A percentile compares a stretch with the other conserved stretches of the same genome.
Evolutionary conservation across 1,140 invertebrate species (phyloP).

Genomic region (Pectinophora gossypiella): DNA sequence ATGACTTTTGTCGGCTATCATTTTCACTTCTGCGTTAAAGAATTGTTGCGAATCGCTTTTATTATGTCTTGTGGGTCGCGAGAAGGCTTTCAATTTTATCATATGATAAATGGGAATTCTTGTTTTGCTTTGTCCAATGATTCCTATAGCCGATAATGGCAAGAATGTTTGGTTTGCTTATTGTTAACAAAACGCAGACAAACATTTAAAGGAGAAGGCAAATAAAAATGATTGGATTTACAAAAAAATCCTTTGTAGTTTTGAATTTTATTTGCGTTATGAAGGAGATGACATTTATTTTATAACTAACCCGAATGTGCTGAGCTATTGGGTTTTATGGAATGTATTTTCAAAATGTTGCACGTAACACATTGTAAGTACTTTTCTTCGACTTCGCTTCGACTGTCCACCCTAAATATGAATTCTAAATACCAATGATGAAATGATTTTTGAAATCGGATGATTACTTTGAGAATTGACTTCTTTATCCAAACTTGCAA

Average conservation of each 20-base stretch:
- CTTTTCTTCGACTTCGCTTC: too few relatives aligned
- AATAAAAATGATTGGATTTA: constrained; percentile 24
- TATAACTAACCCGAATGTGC: background rate
- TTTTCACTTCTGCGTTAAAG: constrained; percentile 51
- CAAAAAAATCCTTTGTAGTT: background rate
- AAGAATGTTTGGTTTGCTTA: constrained; percentile 38
- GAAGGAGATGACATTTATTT: background rate
- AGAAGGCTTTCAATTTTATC: constrained; percentile 33
- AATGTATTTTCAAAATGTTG: too few relatives aligned
- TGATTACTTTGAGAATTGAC: too few relatives aligned
- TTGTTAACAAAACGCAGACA: constrained; percentile 15
- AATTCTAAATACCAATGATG: too few relatives aligned
- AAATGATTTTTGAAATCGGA: too few relatives aligned
- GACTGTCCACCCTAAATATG: too few relatives aligned
- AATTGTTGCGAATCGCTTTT: constrained; percentile 21
- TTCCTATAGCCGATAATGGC: constrained; percentile 28
- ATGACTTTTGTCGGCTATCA: constrained; percentile 61
- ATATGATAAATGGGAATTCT: constrained; percentile 54
- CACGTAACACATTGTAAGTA: too few relatives aligned
- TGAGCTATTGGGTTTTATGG: background rate
- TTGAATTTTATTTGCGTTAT: constrained; percentile 8
- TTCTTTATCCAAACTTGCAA: too few relatives aligned
- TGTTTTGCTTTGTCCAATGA: constrained; percentile 34
- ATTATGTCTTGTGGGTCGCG: constrained; percentile 49
- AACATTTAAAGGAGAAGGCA: constrained; percentile 19